Conservation (phyloP, 2,113 vertebrate genomes). For the Perca flavescens region DNA sequence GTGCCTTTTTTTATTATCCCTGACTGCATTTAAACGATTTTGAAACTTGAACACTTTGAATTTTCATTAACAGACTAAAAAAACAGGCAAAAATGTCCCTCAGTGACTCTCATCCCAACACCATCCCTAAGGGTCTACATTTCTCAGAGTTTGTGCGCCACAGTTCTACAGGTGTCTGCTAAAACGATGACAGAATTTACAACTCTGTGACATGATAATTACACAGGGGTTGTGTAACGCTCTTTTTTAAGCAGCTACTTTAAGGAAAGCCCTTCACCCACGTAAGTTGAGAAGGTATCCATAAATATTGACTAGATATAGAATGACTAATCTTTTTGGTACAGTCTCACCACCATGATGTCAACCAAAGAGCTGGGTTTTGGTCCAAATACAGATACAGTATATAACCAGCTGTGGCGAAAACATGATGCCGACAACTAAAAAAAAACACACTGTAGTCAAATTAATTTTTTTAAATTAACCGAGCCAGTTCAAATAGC, state of each 20-base stretch:
- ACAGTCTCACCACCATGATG: constrained; percentile 3
- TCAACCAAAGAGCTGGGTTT: not conserved
- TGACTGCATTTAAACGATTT: constrained; percentile 6
- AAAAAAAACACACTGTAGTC: not conserved
- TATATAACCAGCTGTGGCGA: not conserved
- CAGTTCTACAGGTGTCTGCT: constrained; percentile 37
- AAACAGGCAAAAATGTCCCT: not conserved
- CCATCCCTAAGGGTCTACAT: not conserved
- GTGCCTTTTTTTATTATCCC: constrained; percentile 1
- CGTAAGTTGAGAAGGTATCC: constrained; percentile 72
- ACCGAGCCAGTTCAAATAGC: not conserved
- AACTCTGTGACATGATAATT: constrained; percentile 65
- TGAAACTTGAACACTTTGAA: constrained; percentile 1
- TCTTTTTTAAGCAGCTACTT: constrained; percentile 67
- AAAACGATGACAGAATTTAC: constrained; percentile 72
- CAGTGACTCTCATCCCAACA: not conserved
- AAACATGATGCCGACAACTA: not conserved
- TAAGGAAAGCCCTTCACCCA: constrained; percentile 66
- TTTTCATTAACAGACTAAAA: constrained; percentile 7
- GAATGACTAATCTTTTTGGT: constrained; percentile 52
- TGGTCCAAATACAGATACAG: constrained; percentile 1
- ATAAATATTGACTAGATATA: constrained; percentile 74
- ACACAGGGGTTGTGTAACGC: constrained; percentile 63
- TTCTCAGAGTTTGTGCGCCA: constrained; percentile 9
- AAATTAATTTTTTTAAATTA: not conserved